Percentiles rank a stretch among this genome's conserved stretches.
phyloP scores from a whole-genome alignment of 2,113 vertebrate genomes.

The Erythrocercus mccallii region DNA sequence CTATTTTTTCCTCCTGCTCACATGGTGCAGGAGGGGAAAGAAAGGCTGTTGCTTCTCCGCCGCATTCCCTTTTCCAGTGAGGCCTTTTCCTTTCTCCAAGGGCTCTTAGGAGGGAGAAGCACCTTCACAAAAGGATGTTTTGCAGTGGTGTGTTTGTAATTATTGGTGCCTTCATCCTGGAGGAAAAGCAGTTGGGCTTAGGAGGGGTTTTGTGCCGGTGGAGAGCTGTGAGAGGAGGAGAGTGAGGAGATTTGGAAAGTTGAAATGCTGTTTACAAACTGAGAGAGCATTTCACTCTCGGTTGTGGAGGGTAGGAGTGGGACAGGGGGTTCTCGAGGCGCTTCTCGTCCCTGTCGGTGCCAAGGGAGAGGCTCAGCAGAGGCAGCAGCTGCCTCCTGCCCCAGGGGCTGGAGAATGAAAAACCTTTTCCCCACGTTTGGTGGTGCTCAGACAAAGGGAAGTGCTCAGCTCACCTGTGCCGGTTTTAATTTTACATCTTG shows the following conservation, averaged over 20 bases:
- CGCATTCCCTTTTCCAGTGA: neutral
- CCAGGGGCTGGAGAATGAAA: neutral
- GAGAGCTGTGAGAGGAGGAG: neutral
- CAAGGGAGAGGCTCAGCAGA: neutral
- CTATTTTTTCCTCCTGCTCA: constrained; percentile 12
- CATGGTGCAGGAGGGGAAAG: neutral
- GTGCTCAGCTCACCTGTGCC: neutral
- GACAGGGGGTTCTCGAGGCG: neutral
- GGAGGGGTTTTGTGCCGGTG: neutral
- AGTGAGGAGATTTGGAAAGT: neutral
- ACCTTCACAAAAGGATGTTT: neutral
- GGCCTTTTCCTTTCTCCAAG: neutral
- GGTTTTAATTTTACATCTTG: neutral
- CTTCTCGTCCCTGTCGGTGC: neutral
- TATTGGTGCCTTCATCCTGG: neutral
- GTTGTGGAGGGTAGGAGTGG: fast-evolving
- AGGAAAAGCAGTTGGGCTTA: neutral
- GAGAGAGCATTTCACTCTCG: neutral
- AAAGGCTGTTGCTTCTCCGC: neutral
- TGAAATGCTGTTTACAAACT: neutral
- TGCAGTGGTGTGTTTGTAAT: neutral
- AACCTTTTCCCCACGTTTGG: neutral
- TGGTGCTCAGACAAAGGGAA: neutral
- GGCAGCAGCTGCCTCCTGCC: neutral
- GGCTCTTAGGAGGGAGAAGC: neutral